phyloP scores from a whole-genome alignment of 2,888 invertebrate genomes.

The Xanthia togata region DNA sequence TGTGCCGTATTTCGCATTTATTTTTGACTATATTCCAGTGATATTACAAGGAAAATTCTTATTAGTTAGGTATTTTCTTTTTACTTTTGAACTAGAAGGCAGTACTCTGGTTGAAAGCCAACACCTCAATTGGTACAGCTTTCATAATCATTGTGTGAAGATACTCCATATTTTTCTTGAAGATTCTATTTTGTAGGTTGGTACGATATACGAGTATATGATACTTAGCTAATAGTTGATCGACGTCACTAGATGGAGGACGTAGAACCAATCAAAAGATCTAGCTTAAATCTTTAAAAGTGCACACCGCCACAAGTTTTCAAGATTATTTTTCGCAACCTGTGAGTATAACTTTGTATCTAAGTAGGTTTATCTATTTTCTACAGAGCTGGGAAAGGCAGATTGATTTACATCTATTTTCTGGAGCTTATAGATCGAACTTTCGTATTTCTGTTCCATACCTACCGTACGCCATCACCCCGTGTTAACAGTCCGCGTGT shows the following conservation, averaged over 20 bases:
- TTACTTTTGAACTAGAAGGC: neutral
- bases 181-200: neutral
- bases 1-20: neutral
- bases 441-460: constrained; percentile 13
- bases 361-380: neutral
- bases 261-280: neutral
- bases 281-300: neutral
- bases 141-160: neutral
- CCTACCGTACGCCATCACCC: neutral
- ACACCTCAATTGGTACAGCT: neutral
- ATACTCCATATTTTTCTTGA: neutral
- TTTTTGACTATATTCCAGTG: neutral
- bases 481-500: constrained; percentile 4
- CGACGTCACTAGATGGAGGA: neutral
- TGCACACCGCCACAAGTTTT: too few species aligned
- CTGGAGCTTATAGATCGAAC: neutral
- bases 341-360: neutral
- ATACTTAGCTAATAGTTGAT: neutral
- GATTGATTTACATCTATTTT: too few species aligned
- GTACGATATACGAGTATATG: neutral
- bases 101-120: neutral
- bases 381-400: too few species aligned
- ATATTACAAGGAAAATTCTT: neutral
- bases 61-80: neutral
- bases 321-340: neutral